Evolutionary conservation across 2,797 vertebrate species (phyloP).

Genomic region (Myripristis murdjan): DNA sequence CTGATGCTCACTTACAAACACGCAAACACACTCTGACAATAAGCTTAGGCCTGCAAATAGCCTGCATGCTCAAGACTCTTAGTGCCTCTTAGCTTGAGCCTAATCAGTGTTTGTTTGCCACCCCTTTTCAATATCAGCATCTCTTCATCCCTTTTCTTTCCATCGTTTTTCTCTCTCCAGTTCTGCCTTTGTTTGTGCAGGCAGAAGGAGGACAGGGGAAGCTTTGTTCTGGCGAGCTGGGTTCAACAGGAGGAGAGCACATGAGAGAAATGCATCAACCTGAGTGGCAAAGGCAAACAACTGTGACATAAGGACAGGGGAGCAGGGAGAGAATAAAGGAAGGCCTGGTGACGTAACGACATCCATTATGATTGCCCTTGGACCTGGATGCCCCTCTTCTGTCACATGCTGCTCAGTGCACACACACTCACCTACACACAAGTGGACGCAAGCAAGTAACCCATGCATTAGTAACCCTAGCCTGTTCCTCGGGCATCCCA

Average conservation of each 20-base stretch:
- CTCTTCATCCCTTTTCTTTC: constrained; percentile 1
- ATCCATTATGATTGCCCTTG: constrained; percentile 13
- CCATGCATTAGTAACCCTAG: constrained; percentile 51
- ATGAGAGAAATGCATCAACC: constrained; percentile 25
- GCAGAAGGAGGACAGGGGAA: not conserved
- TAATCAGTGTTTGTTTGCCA: constrained; percentile 5
- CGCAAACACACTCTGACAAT: not conserved
- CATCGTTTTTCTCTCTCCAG: not conserved
- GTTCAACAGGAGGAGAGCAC: not conserved
- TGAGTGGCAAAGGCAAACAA: constrained; percentile 54
- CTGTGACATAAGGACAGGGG: constrained; percentile 45
- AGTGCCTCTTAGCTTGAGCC: constrained; percentile 1
- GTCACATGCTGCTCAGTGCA: constrained; percentile 45
- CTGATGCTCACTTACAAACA: too few species aligned
- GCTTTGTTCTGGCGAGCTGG: not conserved
- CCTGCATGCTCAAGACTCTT: constrained; percentile 1
- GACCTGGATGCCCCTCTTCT: constrained; percentile 24
- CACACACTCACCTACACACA: constrained; percentile 9
- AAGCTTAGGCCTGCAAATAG: constrained; percentile 17
- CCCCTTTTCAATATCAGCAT: constrained; percentile 20
- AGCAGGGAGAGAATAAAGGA: constrained; percentile 1
- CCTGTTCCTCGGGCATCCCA: constrained; percentile 33
- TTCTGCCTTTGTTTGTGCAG: constrained; percentile 1
- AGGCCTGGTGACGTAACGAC: constrained; percentile 22
- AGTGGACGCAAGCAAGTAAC: constrained; percentile 46